These are phyloP conservation scores for Mustela nigripes DNA, from an alignment of 2,113 vertebrate genomes.

Conservation along the genomic window DNA sequence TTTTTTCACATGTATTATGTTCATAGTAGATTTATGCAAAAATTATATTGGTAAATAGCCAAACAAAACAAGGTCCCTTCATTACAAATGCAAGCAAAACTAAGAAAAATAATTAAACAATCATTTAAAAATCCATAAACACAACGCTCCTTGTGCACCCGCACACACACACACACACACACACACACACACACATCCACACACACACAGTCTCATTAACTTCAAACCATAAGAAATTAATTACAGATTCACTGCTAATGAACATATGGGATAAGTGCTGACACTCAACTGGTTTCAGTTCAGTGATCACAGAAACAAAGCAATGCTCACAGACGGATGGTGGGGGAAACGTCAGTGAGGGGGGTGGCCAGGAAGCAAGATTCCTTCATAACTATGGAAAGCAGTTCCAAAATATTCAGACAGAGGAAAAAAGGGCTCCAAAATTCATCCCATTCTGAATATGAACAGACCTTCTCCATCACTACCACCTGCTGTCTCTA, in stretches of 20 bases:
- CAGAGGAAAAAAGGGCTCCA: slow-evolving; percentile 62
- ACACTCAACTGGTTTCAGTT: slow-evolving; percentile 76
- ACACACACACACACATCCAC: not conserved
- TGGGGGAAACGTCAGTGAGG: slow-evolving; percentile 52
- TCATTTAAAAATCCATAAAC: slow-evolving; percentile 65
- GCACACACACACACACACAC: not conserved
- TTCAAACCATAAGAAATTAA: slow-evolving; percentile 79
- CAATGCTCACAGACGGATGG: slow-evolving; percentile 78
- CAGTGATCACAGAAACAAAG: slow-evolving; percentile 66
- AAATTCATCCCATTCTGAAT: slow-evolving; percentile 54
- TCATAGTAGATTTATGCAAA: not conserved
- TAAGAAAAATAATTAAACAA: slow-evolving; percentile 78
- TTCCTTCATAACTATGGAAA: slow-evolving; percentile 71
- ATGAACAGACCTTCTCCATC: slow-evolving; percentile 69
- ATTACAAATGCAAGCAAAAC: slow-evolving; percentile 61
- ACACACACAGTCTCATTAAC: slow-evolving; percentile 60
- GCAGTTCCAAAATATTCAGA: slow-evolving; percentile 76
- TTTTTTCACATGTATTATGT: not conserved
- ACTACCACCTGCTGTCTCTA: slow-evolving; percentile 60
- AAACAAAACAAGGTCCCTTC: slow-evolving; percentile 57
- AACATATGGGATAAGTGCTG: slow-evolving; percentile 69
- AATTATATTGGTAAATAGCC: slow-evolving; percentile 50
- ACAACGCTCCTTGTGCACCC: not conserved
- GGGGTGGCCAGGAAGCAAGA: slow-evolving; percentile 69
- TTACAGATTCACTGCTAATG: slow-evolving; percentile 82